Base-by-base conservation (phyloP, 1,140 invertebrate genomes). In the Epicauta chinensis region DNA sequence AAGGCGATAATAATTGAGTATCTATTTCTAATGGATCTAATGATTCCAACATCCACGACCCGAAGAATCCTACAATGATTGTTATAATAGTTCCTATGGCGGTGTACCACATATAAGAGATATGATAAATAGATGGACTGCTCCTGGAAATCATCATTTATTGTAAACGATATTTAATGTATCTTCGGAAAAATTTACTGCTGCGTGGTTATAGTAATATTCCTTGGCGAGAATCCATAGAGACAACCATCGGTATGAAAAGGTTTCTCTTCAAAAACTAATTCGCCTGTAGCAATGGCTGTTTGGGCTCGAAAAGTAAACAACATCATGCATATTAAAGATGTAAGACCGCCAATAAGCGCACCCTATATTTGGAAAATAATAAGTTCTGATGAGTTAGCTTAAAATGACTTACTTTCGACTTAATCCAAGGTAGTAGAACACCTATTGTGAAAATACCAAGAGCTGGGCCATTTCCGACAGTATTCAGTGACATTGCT, bases 291-390 rank as follows among this genome's bases (percentile, higher is more conserved):
- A 0, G 81, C 79, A 39, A 88, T 82, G 1, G 83, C 81, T 2
- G 84, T 67, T 68, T 92, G 86, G 0, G 87, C 82, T 7, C 87
- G 84, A 14, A 92, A 73, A 30, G 84, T 88, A 30, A 96, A 76
- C 89, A 90, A 95, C 51, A 85, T 80, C 71, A 91, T 85, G 30
- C 89, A 79, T 13, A 75, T 60, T 6, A 95, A 70, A 12, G 87
- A 82, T 7, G 75, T 70, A 1, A 87, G 53, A 10, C 89, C 81
- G n/a, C 92, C 92, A 30, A 77, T 73, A 4, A 89, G 70, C 0
- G 90, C 91, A 23, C 90, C 91, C 87, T 92, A 60, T 73, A 78
- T 73, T n/a, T n/a, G n/a, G n/a, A n/a, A n/a, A n/a, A n/a, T n/a
- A n/a, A n/a, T n/a, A n/a, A n/a, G n/a, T n/a, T n/a, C n/a, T n/a